These are phyloP conservation scores for Erinaceus europaeus DNA, from an alignment of 2,113 vertebrate genomes.

Conservation along the genomic window DNA sequence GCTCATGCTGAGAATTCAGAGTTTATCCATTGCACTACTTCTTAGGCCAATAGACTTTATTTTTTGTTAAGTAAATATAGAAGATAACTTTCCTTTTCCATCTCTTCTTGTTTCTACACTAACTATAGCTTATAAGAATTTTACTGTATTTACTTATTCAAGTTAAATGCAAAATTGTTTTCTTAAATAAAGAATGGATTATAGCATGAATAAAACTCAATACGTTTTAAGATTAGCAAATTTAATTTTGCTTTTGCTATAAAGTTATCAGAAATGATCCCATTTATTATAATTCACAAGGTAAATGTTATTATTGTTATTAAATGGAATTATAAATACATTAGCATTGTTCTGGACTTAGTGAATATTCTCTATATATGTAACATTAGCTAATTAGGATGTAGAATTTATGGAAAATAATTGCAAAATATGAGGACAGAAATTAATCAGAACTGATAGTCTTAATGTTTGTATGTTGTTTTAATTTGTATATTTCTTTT, in stretches of 20 bases:
- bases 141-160: neutral
- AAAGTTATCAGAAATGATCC: neutral
- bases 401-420: neutral
- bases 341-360: neutral
- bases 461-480: too few species aligned
- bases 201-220: neutral
- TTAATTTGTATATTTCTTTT: neutral
- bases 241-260: neutral
- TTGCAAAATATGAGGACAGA: neutral
- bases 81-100: neutral
- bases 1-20: too few species aligned
- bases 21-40: too few species aligned
- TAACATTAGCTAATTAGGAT: neutral
- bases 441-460: neutral
- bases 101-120: neutral
- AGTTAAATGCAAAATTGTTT: neutral
- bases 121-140: neutral
- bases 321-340: neutral
- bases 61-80: neutral
- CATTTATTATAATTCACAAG: neutral
- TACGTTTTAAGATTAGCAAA: neutral
- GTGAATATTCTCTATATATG: neutral
- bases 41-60: too few species aligned
- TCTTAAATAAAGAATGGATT: neutral
- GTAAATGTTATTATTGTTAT: neutral